Conservation (phyloP, 2,113 vertebrate genomes). For the Capra hircus region DNA sequence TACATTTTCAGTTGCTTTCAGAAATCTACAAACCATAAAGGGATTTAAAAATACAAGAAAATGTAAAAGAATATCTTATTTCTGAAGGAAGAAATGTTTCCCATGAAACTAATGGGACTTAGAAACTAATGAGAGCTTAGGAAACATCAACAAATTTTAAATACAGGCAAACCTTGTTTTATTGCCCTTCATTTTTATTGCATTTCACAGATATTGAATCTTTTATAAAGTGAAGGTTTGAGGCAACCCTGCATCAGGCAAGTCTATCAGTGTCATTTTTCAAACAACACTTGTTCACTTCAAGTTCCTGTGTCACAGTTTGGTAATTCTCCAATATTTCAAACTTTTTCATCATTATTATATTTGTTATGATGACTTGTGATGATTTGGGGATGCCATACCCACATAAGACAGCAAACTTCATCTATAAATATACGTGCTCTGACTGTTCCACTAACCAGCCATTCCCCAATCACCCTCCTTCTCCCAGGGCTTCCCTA, state of each 20-base stretch:
- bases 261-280: neutral
- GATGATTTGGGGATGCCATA: neutral
- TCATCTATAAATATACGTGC: neutral
- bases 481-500: neutral
- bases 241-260: neutral
- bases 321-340: neutral
- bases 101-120: neutral
- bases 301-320: neutral
- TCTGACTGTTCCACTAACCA: neutral
- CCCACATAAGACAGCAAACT: neutral
- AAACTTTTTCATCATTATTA: neutral
- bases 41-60: neutral
- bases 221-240: neutral
- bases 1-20: neutral
- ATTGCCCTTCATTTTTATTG: neutral
- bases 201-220: neutral
- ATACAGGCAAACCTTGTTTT: neutral
- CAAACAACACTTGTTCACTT: neutral
- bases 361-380: neutral
- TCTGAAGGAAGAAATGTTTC: neutral
- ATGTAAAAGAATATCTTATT: neutral
- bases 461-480: neutral
- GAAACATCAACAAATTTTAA: neutral
- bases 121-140: neutral
- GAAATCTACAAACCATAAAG: neutral